A percentile compares a stretch with the other conserved stretches of the same genome.
Evolutionary conservation across 2,888 invertebrate species (phyloP).

Genomic region (Aspidiotus rigidus): DNA sequence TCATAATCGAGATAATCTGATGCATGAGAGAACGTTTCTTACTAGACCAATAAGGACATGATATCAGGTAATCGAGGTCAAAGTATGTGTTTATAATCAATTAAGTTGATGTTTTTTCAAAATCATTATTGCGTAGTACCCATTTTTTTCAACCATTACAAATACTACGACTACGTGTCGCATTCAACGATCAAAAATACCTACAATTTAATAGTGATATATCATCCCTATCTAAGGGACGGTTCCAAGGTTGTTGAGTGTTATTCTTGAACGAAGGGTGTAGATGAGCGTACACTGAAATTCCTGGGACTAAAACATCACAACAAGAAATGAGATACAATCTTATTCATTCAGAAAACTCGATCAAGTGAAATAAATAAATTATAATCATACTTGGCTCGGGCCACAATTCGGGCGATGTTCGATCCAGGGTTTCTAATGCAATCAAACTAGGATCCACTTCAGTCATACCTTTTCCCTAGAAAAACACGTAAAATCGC

Average conservation of each 20-base stretch:
- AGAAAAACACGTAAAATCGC: conserved; percentile 1
- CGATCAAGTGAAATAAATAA: too few species aligned
- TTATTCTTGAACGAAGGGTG: conserved; percentile 34
- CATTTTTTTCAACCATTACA: too few species aligned
- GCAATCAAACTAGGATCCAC: conserved; percentile 34
- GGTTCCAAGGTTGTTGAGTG: conserved; percentile 35
- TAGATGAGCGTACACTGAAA: conserved; percentile 49
- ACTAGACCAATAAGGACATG: too few species aligned
- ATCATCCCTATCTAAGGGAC: conserved; percentile 35
- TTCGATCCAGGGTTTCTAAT: conserved; percentile 80
- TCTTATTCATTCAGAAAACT: too few species aligned
- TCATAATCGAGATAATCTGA: not conserved
- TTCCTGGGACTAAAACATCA: conserved; percentile 67
- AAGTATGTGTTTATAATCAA: not conserved
- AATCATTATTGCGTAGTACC: too few species aligned
- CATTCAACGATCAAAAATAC: too few species aligned
- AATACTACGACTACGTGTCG: not conserved
- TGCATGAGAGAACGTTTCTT: not conserved
- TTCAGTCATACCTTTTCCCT: conserved; percentile 30
- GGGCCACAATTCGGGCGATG: conserved; percentile 95
- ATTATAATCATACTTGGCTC: conserved; percentile 56
- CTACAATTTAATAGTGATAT: conserved; percentile 33
- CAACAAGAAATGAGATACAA: not conserved
- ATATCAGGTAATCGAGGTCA: not conserved
- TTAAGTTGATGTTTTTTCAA: too few species aligned